A percentile compares a stretch with the other conserved stretches of the same genome.
Evolutionary conservation across 2,888 invertebrate genomes (phyloP).

Genomic region (Tetrapedia diversipes): DNA sequence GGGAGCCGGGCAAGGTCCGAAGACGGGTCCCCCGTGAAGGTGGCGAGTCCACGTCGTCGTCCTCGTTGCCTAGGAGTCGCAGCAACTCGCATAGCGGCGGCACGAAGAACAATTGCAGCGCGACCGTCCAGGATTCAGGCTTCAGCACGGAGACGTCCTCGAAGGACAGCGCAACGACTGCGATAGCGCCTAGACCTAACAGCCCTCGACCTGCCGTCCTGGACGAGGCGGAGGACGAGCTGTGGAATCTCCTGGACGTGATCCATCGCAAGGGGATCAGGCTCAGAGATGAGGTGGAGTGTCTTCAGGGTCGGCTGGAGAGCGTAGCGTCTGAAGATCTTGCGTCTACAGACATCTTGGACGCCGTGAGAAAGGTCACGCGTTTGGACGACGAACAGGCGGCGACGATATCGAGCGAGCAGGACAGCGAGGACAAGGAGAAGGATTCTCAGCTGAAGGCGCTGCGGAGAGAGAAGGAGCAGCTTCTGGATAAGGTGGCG

Average conservation of each 20-base stretch:
- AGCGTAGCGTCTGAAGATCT: conserved; percentile 79
- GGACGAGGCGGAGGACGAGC: conserved; percentile 89
- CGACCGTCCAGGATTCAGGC: conserved; percentile 91
- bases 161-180: conserved; percentile 89
- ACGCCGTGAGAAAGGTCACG: conserved; percentile 77
- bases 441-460: conserved; percentile 85
- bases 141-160: conserved; percentile 95
- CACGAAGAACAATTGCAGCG: conserved; percentile 87
- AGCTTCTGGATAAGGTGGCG: conserved; percentile 89
- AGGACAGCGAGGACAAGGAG: conserved; percentile 72
- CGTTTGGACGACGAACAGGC: conserved; percentile 45
- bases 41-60: conserved; percentile 79
- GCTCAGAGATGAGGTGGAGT: conserved; percentile 88
- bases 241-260: conserved; percentile 93
- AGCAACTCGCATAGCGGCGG: conserved; percentile 86
- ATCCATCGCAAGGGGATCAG: conserved; percentile 91
- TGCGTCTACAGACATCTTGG: conserved; percentile 79
- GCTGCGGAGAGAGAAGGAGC: conserved; percentile 89
- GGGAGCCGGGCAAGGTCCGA: conserved; percentile 92
- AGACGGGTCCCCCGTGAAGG: conserved; percentile 82
- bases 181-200: conserved; percentile 79
- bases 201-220: conserved; percentile 79
- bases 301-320: conserved; percentile 85
- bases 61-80: conserved; percentile 85
- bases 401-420: conserved; percentile 67